Percentiles rank a stretch among this genome's conserved stretches.
These are phyloP conservation scores for Brenthis daphne DNA, from an alignment of 2,888 invertebrate species.

Conservation along the genomic window DNA sequence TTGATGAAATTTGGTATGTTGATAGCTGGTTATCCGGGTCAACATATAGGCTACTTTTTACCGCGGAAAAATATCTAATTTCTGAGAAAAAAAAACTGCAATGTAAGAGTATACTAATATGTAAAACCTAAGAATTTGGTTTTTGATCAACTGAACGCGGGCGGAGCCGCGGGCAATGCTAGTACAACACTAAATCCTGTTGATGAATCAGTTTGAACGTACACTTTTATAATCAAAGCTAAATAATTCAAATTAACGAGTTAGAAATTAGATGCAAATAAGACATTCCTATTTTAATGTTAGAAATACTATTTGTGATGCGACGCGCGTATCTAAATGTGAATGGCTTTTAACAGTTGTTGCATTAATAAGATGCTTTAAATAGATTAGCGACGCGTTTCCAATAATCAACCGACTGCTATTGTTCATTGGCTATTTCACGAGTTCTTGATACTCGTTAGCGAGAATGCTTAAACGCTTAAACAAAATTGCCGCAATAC, in stretches of 20 bases:
- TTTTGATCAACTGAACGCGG: too few relatives aligned
- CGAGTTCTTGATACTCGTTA: neutral
- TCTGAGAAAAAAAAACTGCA: too few relatives aligned
- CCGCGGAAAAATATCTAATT: too few relatives aligned
- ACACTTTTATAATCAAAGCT: neutral
- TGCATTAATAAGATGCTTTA: slow-evolving; percentile 29
- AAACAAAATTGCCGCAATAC: too few relatives aligned
- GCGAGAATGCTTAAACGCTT: neutral
- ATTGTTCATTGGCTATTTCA: slow-evolving; percentile 4
- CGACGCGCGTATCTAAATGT: slow-evolving; percentile 31
- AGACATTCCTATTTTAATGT: slow-evolving; percentile 5
- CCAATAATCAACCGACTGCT: slow-evolving; percentile 18
- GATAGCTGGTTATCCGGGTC: too few relatives aligned
- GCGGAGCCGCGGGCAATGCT: too few relatives aligned
- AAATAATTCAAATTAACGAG: slow-evolving; percentile 1
- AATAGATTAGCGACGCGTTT: slow-evolving; percentile 32
- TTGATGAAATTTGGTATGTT: too few relatives aligned
- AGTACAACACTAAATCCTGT: too few relatives aligned
- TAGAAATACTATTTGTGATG: slow-evolving; percentile 18
- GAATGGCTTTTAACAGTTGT: slow-evolving; percentile 31
- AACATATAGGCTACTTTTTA: too few relatives aligned
- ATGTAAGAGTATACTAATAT: too few relatives aligned
- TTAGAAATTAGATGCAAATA: slow-evolving; percentile 5
- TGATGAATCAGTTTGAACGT: neutral
- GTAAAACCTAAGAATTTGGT: too few relatives aligned